A percentile compares a stretch with the other conserved stretches of the same genome.
Evolutionary conservation across 2,797 vertebrate genomes (phyloP).

Genomic region (Paramormyrops hopkinsi): DNA sequence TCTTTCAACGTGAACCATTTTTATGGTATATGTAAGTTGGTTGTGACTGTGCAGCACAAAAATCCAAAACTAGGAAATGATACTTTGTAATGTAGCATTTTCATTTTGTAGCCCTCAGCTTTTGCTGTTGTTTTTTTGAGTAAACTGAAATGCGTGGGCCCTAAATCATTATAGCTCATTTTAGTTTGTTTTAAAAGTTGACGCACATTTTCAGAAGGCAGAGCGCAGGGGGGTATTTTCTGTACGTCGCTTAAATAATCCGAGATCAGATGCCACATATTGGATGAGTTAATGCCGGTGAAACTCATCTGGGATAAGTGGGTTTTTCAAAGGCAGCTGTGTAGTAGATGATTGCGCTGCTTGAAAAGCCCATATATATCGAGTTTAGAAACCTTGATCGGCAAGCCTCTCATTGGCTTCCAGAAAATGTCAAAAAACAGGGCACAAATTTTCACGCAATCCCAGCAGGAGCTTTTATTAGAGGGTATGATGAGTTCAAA

Average conservation of each 20-base stretch:
- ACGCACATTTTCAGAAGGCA: neutral
- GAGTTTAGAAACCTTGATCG: neutral
- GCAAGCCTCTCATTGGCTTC: neutral
- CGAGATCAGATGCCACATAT: neutral
- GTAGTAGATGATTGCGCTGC: neutral
- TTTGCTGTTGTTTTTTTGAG: neutral
- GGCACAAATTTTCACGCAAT: neutral
- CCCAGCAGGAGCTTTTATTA: neutral
- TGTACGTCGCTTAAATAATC: neutral
- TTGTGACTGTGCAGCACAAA: neutral
- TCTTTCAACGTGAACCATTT: neutral
- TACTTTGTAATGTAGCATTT: neutral
- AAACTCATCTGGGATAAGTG: neutral
- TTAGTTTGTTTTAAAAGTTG: neutral
- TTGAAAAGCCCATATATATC: neutral
- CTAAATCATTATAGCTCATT: neutral
- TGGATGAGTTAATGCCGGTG: neutral
- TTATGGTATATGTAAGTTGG: neutral
- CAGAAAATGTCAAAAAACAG: neutral
- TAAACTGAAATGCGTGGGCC: neutral
- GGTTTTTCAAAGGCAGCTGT: neutral
- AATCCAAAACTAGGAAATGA: neutral
- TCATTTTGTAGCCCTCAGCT: neutral
- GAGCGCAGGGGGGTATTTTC: neutral
- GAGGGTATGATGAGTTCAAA: neutral